Conservation (phyloP, 2,113 vertebrate species). For the Silurus asotus region DNA sequence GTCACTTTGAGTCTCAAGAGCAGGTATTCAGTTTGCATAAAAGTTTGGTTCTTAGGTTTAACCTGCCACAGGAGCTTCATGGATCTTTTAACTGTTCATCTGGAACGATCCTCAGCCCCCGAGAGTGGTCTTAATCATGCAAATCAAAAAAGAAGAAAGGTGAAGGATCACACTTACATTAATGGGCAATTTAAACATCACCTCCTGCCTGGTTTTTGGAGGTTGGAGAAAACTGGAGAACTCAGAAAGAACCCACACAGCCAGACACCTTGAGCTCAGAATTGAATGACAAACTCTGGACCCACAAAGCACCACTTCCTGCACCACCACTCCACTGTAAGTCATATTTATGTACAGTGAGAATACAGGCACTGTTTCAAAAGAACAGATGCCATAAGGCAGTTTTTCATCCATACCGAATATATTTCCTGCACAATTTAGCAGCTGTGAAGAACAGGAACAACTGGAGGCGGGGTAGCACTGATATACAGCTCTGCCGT, state of each 20-base stretch:
- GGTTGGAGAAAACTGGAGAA: no score
- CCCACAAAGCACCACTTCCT: background rate
- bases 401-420: background rate
- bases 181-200: no score
- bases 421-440: constrained; percentile 11
- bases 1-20: background rate
- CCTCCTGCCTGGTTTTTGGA: no score
- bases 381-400: background rate
- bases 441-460: background rate
- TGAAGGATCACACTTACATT: no score
- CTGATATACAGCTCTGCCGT: background rate
- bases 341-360: background rate
- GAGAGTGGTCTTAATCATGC: no score
- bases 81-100: no score
- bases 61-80: no score
- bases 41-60: background rate
- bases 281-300: background rate
- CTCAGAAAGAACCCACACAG: no score
- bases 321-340: background rate
- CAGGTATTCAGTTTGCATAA: background rate
- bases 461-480: background rate
- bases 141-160: no score
- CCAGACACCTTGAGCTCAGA: background rate
- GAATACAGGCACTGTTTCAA: background rate
- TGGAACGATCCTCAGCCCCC: no score